Evolutionary conservation across 1,140 invertebrate genomes (phyloP).

Genomic region (Drosophila ercepeae): DNA sequence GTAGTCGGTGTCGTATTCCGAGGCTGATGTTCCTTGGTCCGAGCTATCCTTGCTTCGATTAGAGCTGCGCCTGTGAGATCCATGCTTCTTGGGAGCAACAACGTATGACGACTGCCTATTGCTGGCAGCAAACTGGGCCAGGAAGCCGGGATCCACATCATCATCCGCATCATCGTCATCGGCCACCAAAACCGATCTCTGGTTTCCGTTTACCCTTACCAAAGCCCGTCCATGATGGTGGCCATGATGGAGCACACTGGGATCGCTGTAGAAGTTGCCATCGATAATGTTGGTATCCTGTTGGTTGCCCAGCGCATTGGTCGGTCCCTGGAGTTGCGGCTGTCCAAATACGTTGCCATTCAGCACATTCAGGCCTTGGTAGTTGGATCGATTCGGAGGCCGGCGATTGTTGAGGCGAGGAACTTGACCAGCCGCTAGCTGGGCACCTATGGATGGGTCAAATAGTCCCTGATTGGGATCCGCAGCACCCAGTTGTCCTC

Average conservation of each 20-base stretch:
- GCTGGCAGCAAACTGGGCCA: slow-evolving; percentile 49
- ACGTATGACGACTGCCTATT: slow-evolving; percentile 37
- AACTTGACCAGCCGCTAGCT: slow-evolving; percentile 27
- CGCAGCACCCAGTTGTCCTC: slow-evolving; percentile 15
- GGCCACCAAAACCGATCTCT: slow-evolving; percentile 33
- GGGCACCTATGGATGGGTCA: slow-evolving; percentile 27
- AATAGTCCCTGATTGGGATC: slow-evolving; percentile 23
- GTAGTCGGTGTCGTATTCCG: slow-evolving; percentile 54
- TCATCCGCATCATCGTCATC: slow-evolving; percentile 56
- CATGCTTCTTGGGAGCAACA: slow-evolving; percentile 17
- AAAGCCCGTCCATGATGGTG: slow-evolving; percentile 17
- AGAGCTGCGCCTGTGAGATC: slow-evolving; percentile 4
- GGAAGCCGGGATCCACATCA: slow-evolving; percentile 28
- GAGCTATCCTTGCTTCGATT: not conserved
- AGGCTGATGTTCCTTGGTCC: slow-evolving; percentile 24
- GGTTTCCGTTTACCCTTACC: slow-evolving; percentile 44
- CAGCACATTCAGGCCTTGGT: slow-evolving; percentile 67
- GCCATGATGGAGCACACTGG: slow-evolving; percentile 16
- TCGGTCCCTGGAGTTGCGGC: slow-evolving; percentile 55
- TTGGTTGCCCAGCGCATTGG: slow-evolving; percentile 49
- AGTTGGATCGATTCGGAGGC: slow-evolving; percentile 59
- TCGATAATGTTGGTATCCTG: slow-evolving; percentile 73
- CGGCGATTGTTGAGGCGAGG: slow-evolving; percentile 35
- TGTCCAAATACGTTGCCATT: slow-evolving; percentile 62
- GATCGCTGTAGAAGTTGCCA: slow-evolving; percentile 63